These are phyloP conservation scores for Ceyx melanurus DNA, from an alignment of 2,113 vertebrate species.

Conservation along the genomic window DNA sequence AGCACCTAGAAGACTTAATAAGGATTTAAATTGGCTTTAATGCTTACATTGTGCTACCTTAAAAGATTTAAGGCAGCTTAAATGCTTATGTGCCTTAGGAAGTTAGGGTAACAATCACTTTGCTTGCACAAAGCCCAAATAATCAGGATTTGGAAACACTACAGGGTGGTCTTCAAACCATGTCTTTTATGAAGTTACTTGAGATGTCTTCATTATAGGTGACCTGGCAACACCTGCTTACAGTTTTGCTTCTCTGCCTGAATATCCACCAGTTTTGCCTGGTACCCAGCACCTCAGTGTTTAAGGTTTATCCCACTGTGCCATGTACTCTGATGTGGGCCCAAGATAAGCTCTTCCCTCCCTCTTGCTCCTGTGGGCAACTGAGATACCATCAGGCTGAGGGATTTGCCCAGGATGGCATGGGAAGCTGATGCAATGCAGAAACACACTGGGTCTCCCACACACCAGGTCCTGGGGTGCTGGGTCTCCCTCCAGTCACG, in stretches of 20 bases:
- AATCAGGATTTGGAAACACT: conserved; percentile 48
- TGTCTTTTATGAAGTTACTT: neutral
- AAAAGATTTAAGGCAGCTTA: conserved; percentile 59
- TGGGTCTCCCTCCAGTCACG: neutral
- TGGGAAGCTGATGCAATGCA: neutral
- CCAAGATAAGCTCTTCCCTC: neutral
- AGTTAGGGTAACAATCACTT: conserved; percentile 53
- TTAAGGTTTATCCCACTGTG: neutral
- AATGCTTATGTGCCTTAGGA: conserved; percentile 58
- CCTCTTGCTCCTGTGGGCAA: neutral
- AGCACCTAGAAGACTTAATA: conserved; percentile 49
- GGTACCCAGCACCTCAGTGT: neutral
- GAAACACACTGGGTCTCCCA: neutral
- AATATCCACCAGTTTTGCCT: neutral
- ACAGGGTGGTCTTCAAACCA: conserved; percentile 7
- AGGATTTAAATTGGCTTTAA: conserved; percentile 51
- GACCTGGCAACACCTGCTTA: neutral
- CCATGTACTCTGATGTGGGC: fast-evolving
- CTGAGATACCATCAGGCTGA: neutral
- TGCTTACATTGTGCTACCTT: conserved; percentile 57
- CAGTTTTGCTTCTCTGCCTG: neutral
- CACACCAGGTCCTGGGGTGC: neutral
- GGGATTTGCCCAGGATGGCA: neutral
- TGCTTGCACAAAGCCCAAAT: conserved; percentile 45
- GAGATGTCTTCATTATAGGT: neutral